Evolutionary conservation across 2,113 vertebrate species (phyloP).

Genomic region (Podocnemis expansa): DNA sequence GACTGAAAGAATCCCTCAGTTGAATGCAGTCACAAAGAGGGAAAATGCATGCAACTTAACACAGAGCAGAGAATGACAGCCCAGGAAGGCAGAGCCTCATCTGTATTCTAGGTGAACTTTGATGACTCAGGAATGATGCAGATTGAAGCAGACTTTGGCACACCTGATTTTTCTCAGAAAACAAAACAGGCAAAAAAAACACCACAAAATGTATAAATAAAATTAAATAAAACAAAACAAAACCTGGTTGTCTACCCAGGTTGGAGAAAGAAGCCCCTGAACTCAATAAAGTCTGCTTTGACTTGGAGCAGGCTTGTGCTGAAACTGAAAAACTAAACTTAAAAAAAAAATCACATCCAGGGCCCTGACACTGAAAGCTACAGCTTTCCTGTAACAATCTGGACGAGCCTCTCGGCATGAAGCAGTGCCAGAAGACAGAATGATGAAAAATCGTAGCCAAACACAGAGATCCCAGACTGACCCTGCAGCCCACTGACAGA

Average conservation of each 20-base stretch:
- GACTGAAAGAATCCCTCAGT: no score
- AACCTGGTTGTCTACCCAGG: accelerated
- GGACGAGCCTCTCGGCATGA: background rate
- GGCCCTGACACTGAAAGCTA: background rate
- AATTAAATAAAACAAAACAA: background rate
- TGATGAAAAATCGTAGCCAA: background rate
- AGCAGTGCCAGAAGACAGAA: background rate
- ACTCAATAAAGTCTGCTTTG: background rate
- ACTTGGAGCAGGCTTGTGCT: background rate
- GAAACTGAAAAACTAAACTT: accelerated
- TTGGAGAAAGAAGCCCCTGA: accelerated
- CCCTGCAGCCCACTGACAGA: background rate
- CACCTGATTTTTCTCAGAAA: no score
- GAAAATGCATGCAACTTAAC: no score
- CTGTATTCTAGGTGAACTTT: no score
- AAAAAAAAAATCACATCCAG: accelerated
- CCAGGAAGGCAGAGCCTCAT: no score
- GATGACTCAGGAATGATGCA: no score
- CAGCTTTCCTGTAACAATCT: background rate
- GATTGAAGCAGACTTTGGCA: no score
- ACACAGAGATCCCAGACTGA: background rate
- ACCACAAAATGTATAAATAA: no score
- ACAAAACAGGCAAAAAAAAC: no score
- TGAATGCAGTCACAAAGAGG: no score
- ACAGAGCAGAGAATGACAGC: no score